These are phyloP conservation scores for Pachycephala philippinensis DNA, from an alignment of 2,113 vertebrate species.

Conservation along the genomic window DNA sequence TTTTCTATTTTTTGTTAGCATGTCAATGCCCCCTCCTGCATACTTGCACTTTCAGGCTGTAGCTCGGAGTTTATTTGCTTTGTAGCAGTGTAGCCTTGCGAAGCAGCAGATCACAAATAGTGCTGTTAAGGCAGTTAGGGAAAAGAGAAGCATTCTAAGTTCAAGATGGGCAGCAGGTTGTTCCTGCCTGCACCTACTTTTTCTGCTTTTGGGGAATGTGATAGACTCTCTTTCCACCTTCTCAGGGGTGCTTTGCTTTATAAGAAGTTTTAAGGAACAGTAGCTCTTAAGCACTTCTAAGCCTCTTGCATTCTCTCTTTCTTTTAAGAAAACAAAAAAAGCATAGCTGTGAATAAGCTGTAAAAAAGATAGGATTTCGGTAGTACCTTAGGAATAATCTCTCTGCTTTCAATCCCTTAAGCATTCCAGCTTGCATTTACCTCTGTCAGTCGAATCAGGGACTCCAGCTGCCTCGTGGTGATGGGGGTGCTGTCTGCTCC, in stretches of 20 bases:
- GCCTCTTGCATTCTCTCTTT: background rate
- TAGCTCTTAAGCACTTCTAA: background rate
- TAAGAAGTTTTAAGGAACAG: background rate
- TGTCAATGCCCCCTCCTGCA: background rate
- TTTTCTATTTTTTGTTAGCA: background rate
- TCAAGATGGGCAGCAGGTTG: background rate
- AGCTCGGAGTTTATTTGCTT: background rate
- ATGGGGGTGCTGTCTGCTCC: slow-evolving; percentile 87
- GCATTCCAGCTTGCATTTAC: slow-evolving; percentile 46
- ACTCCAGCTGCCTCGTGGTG: slow-evolving; percentile 94
- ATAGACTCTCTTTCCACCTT: background rate
- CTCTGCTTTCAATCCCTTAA: background rate
- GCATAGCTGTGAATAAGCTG: background rate
- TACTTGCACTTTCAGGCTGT: background rate
- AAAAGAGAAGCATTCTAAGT: background rate
- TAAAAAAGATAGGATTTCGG: background rate
- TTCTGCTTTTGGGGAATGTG: background rate
- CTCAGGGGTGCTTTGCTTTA: background rate
- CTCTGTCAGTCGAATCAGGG: slow-evolving; percentile 92
- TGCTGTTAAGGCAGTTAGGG: background rate
- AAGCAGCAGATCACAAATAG: background rate
- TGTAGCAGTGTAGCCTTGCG: background rate
- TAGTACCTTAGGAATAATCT: background rate
- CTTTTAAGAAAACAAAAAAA: background rate
- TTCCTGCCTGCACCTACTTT: background rate